A percentile compares a stretch with the other conserved stretches of the same genome.
Conservation (phyloP, 2,113 vertebrate species). For the Hiodon alosoides region DNA sequence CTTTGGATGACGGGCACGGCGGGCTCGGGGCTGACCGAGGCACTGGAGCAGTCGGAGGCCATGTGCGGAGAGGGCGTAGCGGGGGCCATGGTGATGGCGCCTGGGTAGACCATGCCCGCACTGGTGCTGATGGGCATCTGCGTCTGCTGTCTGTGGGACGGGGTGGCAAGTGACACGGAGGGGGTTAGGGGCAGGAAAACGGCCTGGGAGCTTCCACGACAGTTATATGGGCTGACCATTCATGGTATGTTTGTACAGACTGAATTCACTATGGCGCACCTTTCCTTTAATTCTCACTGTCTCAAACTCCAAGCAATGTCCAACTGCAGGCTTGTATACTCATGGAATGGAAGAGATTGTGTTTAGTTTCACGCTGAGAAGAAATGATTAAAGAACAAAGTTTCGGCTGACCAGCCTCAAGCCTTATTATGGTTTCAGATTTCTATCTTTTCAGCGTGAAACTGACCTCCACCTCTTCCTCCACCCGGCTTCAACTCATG, state of each 20-base stretch:
- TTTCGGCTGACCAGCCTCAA: no score
- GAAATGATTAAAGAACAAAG: no score
- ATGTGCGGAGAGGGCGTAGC: constrained; percentile 96
- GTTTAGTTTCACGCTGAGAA: no score
- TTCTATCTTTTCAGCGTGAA: neutral
- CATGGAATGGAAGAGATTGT: no score
- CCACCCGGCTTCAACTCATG: no score
- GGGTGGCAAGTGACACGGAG: constrained; percentile 28
- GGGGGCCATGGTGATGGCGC: constrained; percentile 91
- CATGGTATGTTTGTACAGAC: no score
- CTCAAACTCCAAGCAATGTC: no score
- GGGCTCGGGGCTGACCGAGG: constrained; percentile 93
- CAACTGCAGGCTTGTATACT: no score
- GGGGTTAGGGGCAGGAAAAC: neutral
- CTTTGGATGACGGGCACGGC: constrained; percentile 97
- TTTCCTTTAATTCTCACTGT: neutral
- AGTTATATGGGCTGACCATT: no score
- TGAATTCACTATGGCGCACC: neutral
- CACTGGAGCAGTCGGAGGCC: constrained; percentile 98
- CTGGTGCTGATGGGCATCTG: constrained; percentile 95
- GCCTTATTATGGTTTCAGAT: neutral
- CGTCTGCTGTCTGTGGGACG: constrained; percentile 71
- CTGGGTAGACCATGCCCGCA: constrained; percentile 91
- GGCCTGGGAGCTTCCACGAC: neutral
- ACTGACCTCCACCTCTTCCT: neutral